A percentile compares a stretch with the other conserved stretches of the same genome.
phyloP scores from a whole-genome alignment of 2,113 vertebrate species.

The Jaculus jaculus region DNA sequence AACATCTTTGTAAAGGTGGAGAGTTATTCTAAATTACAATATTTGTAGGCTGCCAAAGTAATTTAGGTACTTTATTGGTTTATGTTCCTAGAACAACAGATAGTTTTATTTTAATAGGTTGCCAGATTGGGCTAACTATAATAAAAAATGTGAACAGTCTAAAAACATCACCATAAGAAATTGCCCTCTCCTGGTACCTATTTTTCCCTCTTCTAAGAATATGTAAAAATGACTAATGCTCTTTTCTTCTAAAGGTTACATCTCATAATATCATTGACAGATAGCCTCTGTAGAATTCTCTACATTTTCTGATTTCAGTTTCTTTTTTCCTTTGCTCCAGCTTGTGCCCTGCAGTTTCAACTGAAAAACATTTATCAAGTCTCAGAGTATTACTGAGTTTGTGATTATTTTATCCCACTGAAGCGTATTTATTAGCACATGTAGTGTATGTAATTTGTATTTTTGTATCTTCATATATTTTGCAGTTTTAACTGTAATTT shows the following conservation, averaged over 20 bases:
- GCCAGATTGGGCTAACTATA: constrained; percentile 46
- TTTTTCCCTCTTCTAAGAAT: constrained; percentile 9
- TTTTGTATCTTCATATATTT: constrained; percentile 28
- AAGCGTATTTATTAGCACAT: constrained; percentile 19
- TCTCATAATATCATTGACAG: constrained; percentile 24
- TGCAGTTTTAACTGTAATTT: neutral
- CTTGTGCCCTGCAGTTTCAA: constrained; percentile 38
- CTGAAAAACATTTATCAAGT: constrained; percentile 20
- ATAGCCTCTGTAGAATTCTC: constrained; percentile 36
- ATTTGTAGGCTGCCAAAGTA: constrained; percentile 13
- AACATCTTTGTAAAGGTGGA: constrained; percentile 29
- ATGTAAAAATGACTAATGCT: constrained; percentile 40
- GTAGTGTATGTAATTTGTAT: neutral
- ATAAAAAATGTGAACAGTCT: constrained; percentile 48
- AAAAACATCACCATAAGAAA: constrained; percentile 6
- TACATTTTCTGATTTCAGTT: constrained; percentile 22
- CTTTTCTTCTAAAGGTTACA: constrained; percentile 50
- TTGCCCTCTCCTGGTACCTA: neutral
- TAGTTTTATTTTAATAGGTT: constrained; percentile 53
- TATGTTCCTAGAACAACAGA: constrained; percentile 42
- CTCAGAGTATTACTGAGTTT: constrained; percentile 1
- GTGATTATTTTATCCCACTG: neutral
- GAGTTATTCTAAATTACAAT: constrained; percentile 43
- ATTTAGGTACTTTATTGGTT: neutral
- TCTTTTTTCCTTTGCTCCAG: constrained; percentile 17